Base-by-base conservation (phyloP, 2,113 vertebrate genomes). In the Gymnobelideus leadbeateri region DNA sequence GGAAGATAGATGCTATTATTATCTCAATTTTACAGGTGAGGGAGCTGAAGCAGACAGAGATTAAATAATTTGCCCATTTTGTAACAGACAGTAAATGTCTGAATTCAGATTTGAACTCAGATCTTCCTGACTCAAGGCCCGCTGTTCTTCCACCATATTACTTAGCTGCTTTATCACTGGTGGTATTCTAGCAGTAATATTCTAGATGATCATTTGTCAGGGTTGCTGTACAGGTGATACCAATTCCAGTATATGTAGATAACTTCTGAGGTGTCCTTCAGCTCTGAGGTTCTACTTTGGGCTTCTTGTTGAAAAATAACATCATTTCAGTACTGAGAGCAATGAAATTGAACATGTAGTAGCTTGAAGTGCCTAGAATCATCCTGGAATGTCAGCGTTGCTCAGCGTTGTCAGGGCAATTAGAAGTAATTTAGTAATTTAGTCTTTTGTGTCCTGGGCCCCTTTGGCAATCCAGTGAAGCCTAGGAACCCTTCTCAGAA, bases 391-490 rank as follows among this genome's bases (percentile, higher is more conserved):
- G 12, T n/a, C n/a, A n/a, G n/a, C n/a, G n/a, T n/a, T n/a, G n/a
- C n/a, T 68, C 61, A 68, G 31, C 8, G 2, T 37, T 37, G 31
- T 37, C 3, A 68, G 61, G 31, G 12, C 14, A 37, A 11, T 68
- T 68, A 68, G 31, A 68, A 68, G 37, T 68, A 14, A 3, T 37
- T 37, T n/a, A 54, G 3, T n/a, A n/a, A n/a, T n/a, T n/a, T n/a
- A n/a, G 37, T 90, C 68, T 96, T 91, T 77, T 61, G 61, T 25
- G 26, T 93, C 16, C 26, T 89, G 43, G 49, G 4, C 47, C 92
- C 54, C 93, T 94, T 46, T 61, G 89, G 91, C 46, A 91, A 52
- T 90, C 93, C 68, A 91, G 90, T 16, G 37, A 0, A 91, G 55
- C 46, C 54, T 89, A 4, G 49, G 92, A 93, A 68, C 10, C n/a